Evolutionary conservation across 2,797 vertebrate species (phyloP), one percentile per base, ranked within the genome.

Genomic region (Falco concolor): DNA sequence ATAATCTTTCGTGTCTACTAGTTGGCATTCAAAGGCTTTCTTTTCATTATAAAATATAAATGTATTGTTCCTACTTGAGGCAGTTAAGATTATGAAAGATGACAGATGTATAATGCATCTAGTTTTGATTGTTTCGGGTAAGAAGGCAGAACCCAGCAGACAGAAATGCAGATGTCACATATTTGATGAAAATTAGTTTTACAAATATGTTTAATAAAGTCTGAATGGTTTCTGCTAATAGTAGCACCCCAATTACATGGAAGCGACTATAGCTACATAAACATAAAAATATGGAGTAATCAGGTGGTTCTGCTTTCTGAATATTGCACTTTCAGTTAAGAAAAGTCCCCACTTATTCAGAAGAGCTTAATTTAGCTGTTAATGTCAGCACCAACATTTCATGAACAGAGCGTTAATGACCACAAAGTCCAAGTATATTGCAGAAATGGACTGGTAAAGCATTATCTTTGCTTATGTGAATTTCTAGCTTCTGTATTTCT

Each of bases 41-140:
- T 97, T 97, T 98, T 97, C 96, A 96, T 97, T 96, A 97, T 95
- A 97, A 98, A 98, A 97, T 93, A 97, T 96, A 97, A 98, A 97
- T 97, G 93, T 75, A 84, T 94, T 95, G 84, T 83, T 97, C 78
- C 84, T 96, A 95, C 95, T 97, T 93, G 59, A 89, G 93, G 92
- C 81, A n/a, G 86, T 97, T 96, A 96, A 95, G 90, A 95, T 97
- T 92, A 96, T 97, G 97, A 98, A 98, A 97, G 88, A 97, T 94
- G 85, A 96, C 97, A 98, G 96, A 97, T 97, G 97, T 95, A 94
- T 95, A 96, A 97, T 80, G 74, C 86, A 89, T 91, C 94, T 96
- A 49, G 81, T 90, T 97, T 90, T 97, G 95, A 98, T 97, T 96
- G 92, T 97, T 93, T 90, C 95, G 96, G 95, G 69, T 96, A 80